Percentiles rank a stretch among this genome's conserved stretches.
These are phyloP conservation scores for Pedionomus torquatus DNA, from an alignment of 2,113 vertebrate genomes.

Conservation along the genomic window DNA sequence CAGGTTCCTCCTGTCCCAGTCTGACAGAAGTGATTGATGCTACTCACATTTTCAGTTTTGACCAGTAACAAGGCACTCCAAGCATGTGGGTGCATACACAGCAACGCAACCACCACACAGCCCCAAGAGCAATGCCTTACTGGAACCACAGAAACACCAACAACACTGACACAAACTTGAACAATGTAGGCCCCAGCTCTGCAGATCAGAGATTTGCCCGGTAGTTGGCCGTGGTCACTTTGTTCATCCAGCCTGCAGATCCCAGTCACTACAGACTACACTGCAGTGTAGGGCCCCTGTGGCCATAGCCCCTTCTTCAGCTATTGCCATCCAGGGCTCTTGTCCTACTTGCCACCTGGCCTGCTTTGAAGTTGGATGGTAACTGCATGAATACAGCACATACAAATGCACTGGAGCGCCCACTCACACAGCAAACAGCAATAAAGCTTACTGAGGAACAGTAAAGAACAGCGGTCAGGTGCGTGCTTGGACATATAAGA, in stretches of 20 bases:
- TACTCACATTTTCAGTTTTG: not conserved
- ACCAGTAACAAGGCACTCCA: not conserved
- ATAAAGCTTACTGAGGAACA: not conserved
- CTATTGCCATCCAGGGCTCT: not conserved
- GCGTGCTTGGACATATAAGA: not conserved
- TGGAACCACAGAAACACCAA: not conserved
- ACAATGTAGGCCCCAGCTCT: not conserved
- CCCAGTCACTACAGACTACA: too few relatives aligned
- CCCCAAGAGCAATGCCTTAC: not conserved
- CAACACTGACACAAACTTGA: rapidly evolving
- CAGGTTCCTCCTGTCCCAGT: not conserved
- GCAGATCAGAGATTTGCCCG: rapidly evolving
- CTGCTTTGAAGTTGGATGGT: not conserved
- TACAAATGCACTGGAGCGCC: not conserved
- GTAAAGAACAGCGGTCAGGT: not conserved
- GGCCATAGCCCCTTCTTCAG: not conserved
- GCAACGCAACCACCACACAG: not conserved
- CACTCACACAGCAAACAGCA: not conserved
- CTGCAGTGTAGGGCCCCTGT: too few relatives aligned
- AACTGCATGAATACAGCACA: too few relatives aligned
- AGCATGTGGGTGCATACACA: not conserved
- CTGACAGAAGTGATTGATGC: not conserved
- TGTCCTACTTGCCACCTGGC: not conserved
- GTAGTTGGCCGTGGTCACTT: not conserved
- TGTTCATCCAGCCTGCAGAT: not conserved